Conservation (phyloP, 2,888 invertebrate species). For the Phanerotoma sp. region DNA sequence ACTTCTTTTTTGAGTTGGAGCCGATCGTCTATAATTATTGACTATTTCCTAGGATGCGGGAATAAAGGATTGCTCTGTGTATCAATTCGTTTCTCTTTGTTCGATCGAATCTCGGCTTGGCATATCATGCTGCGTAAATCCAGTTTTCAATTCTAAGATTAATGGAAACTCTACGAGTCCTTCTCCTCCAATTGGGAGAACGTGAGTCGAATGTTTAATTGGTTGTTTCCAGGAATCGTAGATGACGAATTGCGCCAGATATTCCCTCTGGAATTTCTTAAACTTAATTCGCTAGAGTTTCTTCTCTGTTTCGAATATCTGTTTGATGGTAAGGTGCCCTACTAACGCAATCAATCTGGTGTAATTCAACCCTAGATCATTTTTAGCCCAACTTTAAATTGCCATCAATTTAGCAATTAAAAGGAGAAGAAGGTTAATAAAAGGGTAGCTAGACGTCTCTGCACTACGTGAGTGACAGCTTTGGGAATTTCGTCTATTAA, state of each 20-base stretch:
- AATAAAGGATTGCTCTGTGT: conserved; percentile 22
- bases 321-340: background rate
- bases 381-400: conserved; percentile 53
- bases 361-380: conserved; percentile 34
- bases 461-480: conserved; percentile 53
- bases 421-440: conserved; percentile 54
- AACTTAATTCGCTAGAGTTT: conserved; percentile 1
- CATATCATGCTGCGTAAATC: conserved; percentile 25
- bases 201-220: conserved; percentile 23
- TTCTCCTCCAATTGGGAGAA: background rate
- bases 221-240: conserved; percentile 27
- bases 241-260: conserved; percentile 9
- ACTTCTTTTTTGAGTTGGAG: conserved; percentile 17
- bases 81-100: conserved; percentile 22
- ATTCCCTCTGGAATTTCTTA: conserved; percentile 15
- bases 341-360: background rate
- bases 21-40: conserved; percentile 36
- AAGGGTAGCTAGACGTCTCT: conserved; percentile 54
- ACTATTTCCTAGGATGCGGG: conserved; percentile 34
- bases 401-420: conserved; percentile 58
- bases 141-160: conserved; percentile 26
- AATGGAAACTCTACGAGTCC: conserved; percentile 26
- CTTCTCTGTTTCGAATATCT: too few species aligned
- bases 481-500: conserved; percentile 9
- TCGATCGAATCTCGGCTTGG: background rate